Conservation (phyloP, 1,140 invertebrate genomes). For the Belonocnema kinseyi region DNA sequence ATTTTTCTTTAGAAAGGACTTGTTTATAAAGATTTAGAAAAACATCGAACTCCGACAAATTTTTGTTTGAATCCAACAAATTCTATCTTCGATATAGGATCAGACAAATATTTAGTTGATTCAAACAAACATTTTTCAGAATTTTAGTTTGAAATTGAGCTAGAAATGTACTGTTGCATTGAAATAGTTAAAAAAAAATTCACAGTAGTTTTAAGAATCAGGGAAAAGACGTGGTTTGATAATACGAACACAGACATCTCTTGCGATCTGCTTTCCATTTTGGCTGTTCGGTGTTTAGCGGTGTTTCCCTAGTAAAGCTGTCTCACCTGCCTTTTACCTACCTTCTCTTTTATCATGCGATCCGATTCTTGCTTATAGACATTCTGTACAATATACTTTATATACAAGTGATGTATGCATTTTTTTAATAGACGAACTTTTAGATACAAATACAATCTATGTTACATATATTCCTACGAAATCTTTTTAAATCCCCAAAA, state of each 20-base stretch:
- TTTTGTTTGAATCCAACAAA: no score
- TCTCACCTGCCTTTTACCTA: conserved; percentile 57
- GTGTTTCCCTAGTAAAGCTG: conserved; percentile 48
- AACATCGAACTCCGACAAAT: no score
- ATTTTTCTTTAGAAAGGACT: no score
- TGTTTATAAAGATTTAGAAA: no score
- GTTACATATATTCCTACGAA: no score
- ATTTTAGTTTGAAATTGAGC: no score
- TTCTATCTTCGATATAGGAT: no score
- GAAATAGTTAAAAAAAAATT: not conserved
- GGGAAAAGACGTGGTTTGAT: not conserved
- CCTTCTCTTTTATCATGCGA: conserved; percentile 44
- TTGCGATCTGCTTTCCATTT: conserved; percentile 55
- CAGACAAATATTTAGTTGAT: no score
- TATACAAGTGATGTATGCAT: not conserved
- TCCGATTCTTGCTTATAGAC: conserved; percentile 43
- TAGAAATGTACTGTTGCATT: no score
- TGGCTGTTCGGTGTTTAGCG: conserved; percentile 65
- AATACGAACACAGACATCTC: not conserved
- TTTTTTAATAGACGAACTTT: conserved; percentile 3
- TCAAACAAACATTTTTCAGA: no score
- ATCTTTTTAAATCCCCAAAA: no score
- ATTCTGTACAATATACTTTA: not conserved
- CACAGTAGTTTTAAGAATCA: not conserved
- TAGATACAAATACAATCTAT: not conserved